Evolutionary conservation across 1,140 invertebrate genomes (phyloP).

Genomic region (Drosophila aff.): DNA sequence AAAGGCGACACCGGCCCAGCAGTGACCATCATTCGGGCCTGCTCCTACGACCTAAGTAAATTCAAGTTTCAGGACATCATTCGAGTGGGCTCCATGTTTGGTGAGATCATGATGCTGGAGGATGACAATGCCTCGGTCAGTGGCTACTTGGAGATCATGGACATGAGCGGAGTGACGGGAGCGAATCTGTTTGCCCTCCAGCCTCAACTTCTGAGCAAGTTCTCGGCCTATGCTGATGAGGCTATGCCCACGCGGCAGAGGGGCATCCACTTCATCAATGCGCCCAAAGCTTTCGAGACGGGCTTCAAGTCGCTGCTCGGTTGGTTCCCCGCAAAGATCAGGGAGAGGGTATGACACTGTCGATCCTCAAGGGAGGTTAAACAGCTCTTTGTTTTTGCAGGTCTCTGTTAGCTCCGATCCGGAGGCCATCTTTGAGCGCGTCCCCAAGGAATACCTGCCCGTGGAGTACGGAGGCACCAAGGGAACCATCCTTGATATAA

Average conservation of each 20-base stretch:
- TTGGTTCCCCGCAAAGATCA: slow-evolving; percentile 82
- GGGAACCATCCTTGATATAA: slow-evolving; percentile 85
- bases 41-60: slow-evolving; percentile 71
- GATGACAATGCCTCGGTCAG: slow-evolving; percentile 83
- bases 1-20: slow-evolving; percentile 80
- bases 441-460: slow-evolving; percentile 86
- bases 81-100: slow-evolving; percentile 78
- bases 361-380: background rate
- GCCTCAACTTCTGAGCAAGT: slow-evolving; percentile 86
- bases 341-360: slow-evolving; percentile 48
- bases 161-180: slow-evolving; percentile 85
- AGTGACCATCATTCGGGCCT: slow-evolving; percentile 84
- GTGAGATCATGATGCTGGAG: slow-evolving; percentile 84
- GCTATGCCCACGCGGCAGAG: slow-evolving; percentile 86
- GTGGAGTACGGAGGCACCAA: slow-evolving; percentile 87
- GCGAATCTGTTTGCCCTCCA: slow-evolving; percentile 86
- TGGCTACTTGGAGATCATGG: slow-evolving; percentile 85
- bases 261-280: slow-evolving; percentile 86
- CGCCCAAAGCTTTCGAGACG: slow-evolving; percentile 85
- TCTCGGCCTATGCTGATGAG: slow-evolving; percentile 86
- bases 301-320: slow-evolving; percentile 85
- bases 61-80: slow-evolving; percentile 83
- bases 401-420: slow-evolving; percentile 70
- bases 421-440: slow-evolving; percentile 84
- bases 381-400: slow-evolving; percentile 19